A percentile compares a stretch with the other conserved stretches of the same genome.
phyloP scores from a whole-genome alignment of 2,113 vertebrate species.

The Takifugu flavidus region DNA sequence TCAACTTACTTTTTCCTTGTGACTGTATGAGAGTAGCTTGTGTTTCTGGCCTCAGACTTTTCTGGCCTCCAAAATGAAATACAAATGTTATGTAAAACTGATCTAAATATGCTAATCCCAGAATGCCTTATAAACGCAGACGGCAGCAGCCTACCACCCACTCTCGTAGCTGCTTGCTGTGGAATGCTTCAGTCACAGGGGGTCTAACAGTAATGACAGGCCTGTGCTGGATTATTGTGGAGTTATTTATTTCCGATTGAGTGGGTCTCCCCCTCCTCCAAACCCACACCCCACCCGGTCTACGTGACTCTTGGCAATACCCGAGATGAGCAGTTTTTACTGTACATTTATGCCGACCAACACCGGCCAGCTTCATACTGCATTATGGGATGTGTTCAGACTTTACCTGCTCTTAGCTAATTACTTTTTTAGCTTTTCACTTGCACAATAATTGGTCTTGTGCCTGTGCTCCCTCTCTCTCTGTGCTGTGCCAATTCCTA shows the following conservation, averaged over 20 bases:
- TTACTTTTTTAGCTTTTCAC: conserved; percentile 84
- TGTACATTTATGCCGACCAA: conserved; percentile 48
- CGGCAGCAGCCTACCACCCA: conserved; percentile 53
- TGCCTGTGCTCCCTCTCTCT: conserved; percentile 39
- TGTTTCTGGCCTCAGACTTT: conserved; percentile 19
- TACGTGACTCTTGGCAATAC: conserved; percentile 45
- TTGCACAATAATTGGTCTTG: conserved; percentile 83
- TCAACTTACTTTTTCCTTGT: too few species aligned
- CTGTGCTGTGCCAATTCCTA: conserved; percentile 39
- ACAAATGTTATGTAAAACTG: conserved; percentile 75
- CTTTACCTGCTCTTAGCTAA: conserved; percentile 87
- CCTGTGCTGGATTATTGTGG: conserved; percentile 72
- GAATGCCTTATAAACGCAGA: conserved; percentile 66
- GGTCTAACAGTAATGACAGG: conserved; percentile 70
- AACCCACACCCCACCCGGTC: conserved; percentile 22
- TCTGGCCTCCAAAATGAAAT: conserved; percentile 54
- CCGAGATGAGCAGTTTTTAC: conserved; percentile 23
- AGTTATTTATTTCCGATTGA: conserved; percentile 75
- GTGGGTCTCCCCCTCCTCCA: conserved; percentile 31
- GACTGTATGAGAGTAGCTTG: too few species aligned
- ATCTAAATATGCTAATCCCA: conserved; percentile 78
- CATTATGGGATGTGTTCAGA: conserved; percentile 61
- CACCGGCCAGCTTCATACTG: conserved; percentile 48
- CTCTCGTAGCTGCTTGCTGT: conserved; percentile 56
- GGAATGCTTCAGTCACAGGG: conserved; percentile 71